Evolutionary conservation across 2,797 vertebrate species (phyloP).

Genomic region (Notolepis coatsorum): DNA sequence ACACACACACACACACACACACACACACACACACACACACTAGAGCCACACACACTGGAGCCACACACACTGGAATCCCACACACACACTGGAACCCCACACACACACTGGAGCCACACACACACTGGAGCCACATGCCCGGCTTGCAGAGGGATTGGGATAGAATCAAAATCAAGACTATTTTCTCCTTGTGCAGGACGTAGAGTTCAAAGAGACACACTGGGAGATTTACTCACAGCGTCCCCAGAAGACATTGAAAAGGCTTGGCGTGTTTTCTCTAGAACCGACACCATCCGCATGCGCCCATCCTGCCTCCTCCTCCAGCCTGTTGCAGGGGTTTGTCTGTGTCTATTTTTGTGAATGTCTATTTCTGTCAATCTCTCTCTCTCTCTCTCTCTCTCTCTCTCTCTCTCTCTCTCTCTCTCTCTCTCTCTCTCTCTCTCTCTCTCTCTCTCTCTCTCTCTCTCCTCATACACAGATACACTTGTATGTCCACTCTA

Average conservation of each 20-base stretch:
- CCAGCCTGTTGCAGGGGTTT: too few species aligned
- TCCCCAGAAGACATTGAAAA: too few species aligned
- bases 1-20: slow-evolving; percentile 35
- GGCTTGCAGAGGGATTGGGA: slow-evolving; percentile 19
- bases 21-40: slow-evolving; percentile 47
- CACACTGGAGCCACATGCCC: slow-evolving; percentile 87
- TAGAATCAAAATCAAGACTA: too few species aligned
- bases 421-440: slow-evolving; percentile 14
- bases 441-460: slow-evolving; percentile 33
- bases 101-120: slow-evolving; percentile 86
- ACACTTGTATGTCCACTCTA: slow-evolving; percentile 35
- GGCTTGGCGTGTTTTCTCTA: too few species aligned
- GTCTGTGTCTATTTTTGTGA: neutral
- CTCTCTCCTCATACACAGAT: neutral
- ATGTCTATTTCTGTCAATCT: slow-evolving; percentile 4
- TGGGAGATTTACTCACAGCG: too few species aligned
- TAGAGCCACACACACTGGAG: too few species aligned
- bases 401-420: neutral
- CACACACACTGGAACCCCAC: too few species aligned
- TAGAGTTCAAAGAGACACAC: too few species aligned
- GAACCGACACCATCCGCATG: too few species aligned
- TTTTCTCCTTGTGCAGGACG: too few species aligned
- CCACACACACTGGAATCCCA: too few species aligned
- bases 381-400: slow-evolving; percentile 38
- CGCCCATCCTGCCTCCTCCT: slow-evolving; percentile 76